Percentiles rank a stretch among this genome's conserved stretches.
Evolutionary conservation across 2,113 vertebrate genomes (phyloP).

Genomic region (Seriola rivoliana): DNA sequence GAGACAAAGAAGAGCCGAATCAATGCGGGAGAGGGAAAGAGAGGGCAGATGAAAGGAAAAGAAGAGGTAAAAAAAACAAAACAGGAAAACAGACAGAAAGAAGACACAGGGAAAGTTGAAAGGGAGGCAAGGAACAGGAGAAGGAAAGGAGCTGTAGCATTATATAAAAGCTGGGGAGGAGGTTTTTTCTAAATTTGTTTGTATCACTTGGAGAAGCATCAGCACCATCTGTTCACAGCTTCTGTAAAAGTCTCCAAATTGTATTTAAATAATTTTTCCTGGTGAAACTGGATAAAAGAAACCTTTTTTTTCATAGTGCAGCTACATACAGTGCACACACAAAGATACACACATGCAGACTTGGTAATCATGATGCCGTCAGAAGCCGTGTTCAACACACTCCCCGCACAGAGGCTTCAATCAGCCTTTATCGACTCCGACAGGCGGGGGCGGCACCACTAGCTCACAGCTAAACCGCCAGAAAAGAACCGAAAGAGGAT

Average conservation of each 20-base stretch:
- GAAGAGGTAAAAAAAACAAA: neutral
- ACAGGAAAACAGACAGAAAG: conserved; percentile 4
- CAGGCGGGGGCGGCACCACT: conserved; percentile 66
- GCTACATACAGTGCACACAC: conserved; percentile 17
- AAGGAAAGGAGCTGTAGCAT: neutral
- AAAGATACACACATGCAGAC: conserved; percentile 36
- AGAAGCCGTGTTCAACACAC: conserved; percentile 61
- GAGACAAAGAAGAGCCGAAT: conserved; percentile 81
- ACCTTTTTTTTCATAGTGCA: neutral
- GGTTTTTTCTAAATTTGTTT: conserved; percentile 3
- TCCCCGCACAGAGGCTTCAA: conserved; percentile 62
- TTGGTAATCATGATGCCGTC: conserved; percentile 56
- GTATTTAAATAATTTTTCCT: neutral
- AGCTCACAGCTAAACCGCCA: conserved; percentile 60
- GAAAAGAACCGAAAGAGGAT: conserved; percentile 76
- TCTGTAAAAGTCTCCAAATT: conserved; percentile 2
- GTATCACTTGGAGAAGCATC: neutral
- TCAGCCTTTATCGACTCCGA: conserved; percentile 81
- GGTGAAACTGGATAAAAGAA: neutral
- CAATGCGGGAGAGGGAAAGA: conserved; percentile 61
- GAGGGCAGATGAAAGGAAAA: conserved; percentile 7
- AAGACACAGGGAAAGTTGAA: neutral
- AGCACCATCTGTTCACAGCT: conserved; percentile 34
- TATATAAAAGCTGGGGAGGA: neutral
- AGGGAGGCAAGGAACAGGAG: neutral